Base-by-base conservation (phyloP, 2,797 vertebrate species). In the Hyperoplus immaculatus region DNA sequence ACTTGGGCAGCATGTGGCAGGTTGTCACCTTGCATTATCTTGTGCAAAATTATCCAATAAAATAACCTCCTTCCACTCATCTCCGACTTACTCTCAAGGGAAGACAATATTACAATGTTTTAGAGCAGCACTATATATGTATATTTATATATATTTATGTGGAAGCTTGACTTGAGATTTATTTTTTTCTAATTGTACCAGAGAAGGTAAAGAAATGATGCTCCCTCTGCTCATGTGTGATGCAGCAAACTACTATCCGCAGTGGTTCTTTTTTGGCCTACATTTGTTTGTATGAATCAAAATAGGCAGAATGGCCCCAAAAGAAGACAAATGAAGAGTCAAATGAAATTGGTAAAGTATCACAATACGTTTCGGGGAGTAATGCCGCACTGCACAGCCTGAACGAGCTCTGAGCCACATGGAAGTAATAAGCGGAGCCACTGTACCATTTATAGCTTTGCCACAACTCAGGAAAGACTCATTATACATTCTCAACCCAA, bases 21-120 rank as follows among this genome's bases (percentile, higher is more conserved):
- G 69, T 75, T 82, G 84, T 90, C 85, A 74, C 80, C 72, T 89
- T 12, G 4, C 42, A 84, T 89, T 87, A 89, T 79, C 57, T 71
- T 69, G 43, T 69, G 70, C 57, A 56, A 65, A 78, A 73, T 69
- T 59, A 75, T 81, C 70, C 66, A 82, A 81, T 78, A 77, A 72
- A 85, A 85, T 59, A 59, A 68, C 75, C 47, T 67, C 65, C 29
- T 36, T 57, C 65, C 3, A 5, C 51, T 45, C 47, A 51, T 10
- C 68, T 54, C 39, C 50, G 36, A 46, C 61, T 75, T 62, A 49
- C 50, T 60, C 56, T 69, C 54, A 59, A 51, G 72, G 60, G 50
- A 47, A 57, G 49, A 70, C 43, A 38, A 75, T 70, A 80, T 77
- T 78, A 67, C 59, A 59, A 71, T 68, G 78, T 64, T 79, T 61